A percentile compares a stretch with the other conserved stretches of the same genome.
Evolutionary conservation across 2,888 invertebrate species (phyloP).

Genomic region (Muschampia plurimacula): DNA sequence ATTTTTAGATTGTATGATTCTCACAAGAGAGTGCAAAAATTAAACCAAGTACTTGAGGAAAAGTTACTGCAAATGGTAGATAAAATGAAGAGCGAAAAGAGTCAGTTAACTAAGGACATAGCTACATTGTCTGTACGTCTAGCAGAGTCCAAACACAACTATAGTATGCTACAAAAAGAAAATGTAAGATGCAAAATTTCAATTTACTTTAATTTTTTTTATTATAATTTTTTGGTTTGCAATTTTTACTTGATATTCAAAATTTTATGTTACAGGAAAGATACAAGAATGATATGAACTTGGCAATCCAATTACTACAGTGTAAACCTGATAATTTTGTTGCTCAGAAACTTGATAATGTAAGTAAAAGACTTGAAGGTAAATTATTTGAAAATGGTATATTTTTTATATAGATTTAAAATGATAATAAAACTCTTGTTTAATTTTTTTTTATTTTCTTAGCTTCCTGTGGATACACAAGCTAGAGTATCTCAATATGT

Average conservation of each 20-base stretch:
- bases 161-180: slow-evolving; percentile 93
- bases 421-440: no score
- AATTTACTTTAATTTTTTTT: not conserved
- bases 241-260: not conserved
- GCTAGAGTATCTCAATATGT: slow-evolving; percentile 94
- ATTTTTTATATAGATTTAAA: no score
- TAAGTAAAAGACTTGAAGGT: slow-evolving; percentile 77
- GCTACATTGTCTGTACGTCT: slow-evolving; percentile 93
- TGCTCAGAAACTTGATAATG: slow-evolving; percentile 95
- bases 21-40: slow-evolving; percentile 96
- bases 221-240: not conserved
- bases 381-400: no score
- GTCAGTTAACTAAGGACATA: slow-evolving; percentile 93
- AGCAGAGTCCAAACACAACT: slow-evolving; percentile 94
- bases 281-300: slow-evolving; percentile 96
- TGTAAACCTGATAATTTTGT: slow-evolving; percentile 98
- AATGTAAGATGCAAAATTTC: slow-evolving; percentile 87
- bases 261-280: slow-evolving; percentile 89
- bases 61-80: slow-evolving; percentile 96
- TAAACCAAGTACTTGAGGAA: slow-evolving; percentile 97
- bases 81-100: slow-evolving; percentile 95
- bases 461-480: slow-evolving; percentile 97
- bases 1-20: slow-evolving; percentile 93
- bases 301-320: slow-evolving; percentile 97
- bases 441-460: slow-evolving; percentile 19